These are phyloP conservation scores for Trichogramma pretiosum DNA, from an alignment of 1,140 invertebrate genomes.

Conservation along the genomic window DNA sequence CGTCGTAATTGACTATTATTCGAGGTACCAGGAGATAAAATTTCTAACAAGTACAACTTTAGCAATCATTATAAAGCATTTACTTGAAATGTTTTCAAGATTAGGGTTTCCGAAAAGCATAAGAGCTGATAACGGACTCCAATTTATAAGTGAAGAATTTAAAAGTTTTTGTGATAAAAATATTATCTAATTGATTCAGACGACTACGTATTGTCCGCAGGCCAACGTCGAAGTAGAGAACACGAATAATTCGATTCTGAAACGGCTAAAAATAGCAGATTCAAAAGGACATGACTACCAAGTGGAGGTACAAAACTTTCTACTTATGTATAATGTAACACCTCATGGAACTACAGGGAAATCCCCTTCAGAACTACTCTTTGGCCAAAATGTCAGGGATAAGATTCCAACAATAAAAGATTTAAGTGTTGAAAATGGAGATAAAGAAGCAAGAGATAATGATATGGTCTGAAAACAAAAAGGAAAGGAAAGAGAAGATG, in stretches of 20 bases:
- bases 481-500: slow-evolving; percentile 13
- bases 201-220: slow-evolving; percentile 19
- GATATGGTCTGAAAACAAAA: slow-evolving; percentile 13
- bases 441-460: slow-evolving; percentile 13
- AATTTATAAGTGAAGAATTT: not conserved
- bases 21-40: slow-evolving; percentile 20
- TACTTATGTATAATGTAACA: slow-evolving; percentile 29
- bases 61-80: slow-evolving; percentile 7
- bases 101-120: slow-evolving; percentile 6
- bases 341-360: slow-evolving; percentile 27
- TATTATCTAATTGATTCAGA: not conserved
- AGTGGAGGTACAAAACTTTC: slow-evolving; percentile 21
- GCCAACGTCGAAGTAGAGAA: slow-evolving; percentile 25
- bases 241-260: slow-evolving; percentile 26
- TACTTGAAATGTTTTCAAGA: slow-evolving; percentile 14
- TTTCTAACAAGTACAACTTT: slow-evolving; percentile 19
- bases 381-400: slow-evolving; percentile 24
- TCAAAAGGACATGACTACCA: slow-evolving; percentile 21
- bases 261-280: slow-evolving; percentile 27
- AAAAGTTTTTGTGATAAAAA: not conserved
- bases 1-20: slow-evolving; percentile 25
- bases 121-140: slow-evolving; percentile 10
- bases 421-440: not conserved
- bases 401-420: slow-evolving; percentile 21
- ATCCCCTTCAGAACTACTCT: slow-evolving; percentile 33